Evolutionary conservation across 2,113 vertebrate genomes (phyloP), one percentile per base, ranked within the genome.

Genomic region (Euleptes europaea): DNA sequence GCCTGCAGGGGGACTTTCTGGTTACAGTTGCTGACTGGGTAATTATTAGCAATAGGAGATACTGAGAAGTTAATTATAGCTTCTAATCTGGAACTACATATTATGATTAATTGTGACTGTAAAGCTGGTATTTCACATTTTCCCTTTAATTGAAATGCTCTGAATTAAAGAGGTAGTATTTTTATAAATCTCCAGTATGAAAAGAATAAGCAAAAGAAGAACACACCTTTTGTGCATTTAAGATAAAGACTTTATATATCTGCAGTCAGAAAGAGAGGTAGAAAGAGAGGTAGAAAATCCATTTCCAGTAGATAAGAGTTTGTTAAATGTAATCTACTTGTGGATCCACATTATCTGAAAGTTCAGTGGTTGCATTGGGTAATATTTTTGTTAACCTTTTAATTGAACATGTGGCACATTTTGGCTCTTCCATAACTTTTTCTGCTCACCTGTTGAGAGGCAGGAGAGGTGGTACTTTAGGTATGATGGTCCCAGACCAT

Each of bases 101-200:
- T 93, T 94, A 90, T 77, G 67, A 93, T 93, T 93, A 92, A 94
- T 94, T 93, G 94, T 88, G 82, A 89, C 92, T 92, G 82, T 47
- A 89, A 90, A 84, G 84, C 84, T 88, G 76, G 47, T 91, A 84
- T 92, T 91, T 90, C 87, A 54, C 76, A 78, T 65, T 94, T 84
- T 82, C 82, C 82, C 85, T 92, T 91, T 90, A 92, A 95, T 92
- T 94, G 90, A 93, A 94, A 89, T 87, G 15, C 90, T 80, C 40
- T 72, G 80, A 87, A 87, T 85, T 86, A 83, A 89, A 86, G 78
- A 90, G 77, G 4, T 82, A 83, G 90, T 67, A 44, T 93, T 92
- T 82, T 49, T 38, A 40, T 76, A 86, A 66, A 88, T 80, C 84
- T 88, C 14, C 31, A 38, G 11, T 67, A 40, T 86, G 76, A 69